Evolutionary conservation across 2,888 invertebrate genomes (phyloP), one percentile per base, ranked within the genome.

Genomic region (Thymelicus sylvestris): DNA sequence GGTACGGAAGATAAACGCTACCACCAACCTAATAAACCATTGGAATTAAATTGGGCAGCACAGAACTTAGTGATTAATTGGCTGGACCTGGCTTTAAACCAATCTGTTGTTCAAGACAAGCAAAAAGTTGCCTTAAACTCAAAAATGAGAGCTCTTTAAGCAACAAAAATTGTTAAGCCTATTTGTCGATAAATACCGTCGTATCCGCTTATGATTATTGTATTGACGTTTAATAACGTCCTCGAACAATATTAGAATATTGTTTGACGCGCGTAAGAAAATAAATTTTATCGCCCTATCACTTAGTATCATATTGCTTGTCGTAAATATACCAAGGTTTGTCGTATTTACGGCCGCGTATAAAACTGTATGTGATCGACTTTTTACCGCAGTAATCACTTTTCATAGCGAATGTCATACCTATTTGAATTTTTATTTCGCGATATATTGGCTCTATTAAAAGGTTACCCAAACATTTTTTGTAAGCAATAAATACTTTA

Each of bases 291-390:
- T 86, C 83, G 83, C 78, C 84, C 88, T 91, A 91, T 92, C 92
- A 91, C 92, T 92, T 92, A 91, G 85, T 87, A 79, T 81, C 81
- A 83, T 85, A 91, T 87, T 83, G 90, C 81, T 72, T 63, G 71
- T 87, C 88, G 83, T 92, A 92, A 92, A 91, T 89, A 78, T 78
- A 76, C 79, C 83, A 88, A 86, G 90, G 92, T 90, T 92, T 91
- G 91, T 91, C 91, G 86, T 88, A 90, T 92, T 91, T 91, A 91
- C 80, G 86, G 80, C 76, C 72, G 76, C 78, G 76, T 81, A 85
- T 85, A 83, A 83, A 85, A 79, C 70, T 74, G 70, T 73, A 73
- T 73, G 74, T 72, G 78, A 75, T 76, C 74, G 74, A 64, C 70
- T 75, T 73, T 78, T 79, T 78, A 79, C 69, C 74, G 74, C 73